phyloP scores from a whole-genome alignment of 2,888 invertebrate genomes.

The Amphipoea oculea region DNA sequence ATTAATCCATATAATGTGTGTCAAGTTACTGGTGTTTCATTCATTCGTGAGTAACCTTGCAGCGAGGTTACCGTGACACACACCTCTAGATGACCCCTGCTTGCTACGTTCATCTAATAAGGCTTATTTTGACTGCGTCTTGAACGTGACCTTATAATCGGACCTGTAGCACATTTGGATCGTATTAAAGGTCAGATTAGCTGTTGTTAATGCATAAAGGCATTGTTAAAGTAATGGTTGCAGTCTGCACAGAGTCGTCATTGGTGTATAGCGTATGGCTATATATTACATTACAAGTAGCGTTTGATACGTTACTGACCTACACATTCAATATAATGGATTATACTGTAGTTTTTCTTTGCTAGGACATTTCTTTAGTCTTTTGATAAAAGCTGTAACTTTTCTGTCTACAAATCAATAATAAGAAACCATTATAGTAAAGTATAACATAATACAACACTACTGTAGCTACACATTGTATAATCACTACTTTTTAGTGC shows the following conservation, averaged over 20 bases:
- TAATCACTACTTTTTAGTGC: neutral
- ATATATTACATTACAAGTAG: neutral
- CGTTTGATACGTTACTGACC: slow-evolving; percentile 20
- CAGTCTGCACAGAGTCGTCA: neutral
- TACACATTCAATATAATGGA: neutral
- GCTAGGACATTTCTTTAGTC: neutral
- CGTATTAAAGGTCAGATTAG: slow-evolving; percentile 18
- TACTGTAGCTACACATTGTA: neutral
- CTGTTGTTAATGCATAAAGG: neutral
- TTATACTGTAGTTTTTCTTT: neutral
- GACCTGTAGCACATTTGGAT: slow-evolving; percentile 13
- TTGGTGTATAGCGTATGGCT: neutral
- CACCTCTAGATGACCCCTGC: slow-evolving; percentile 65
- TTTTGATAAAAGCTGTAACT: neutral
- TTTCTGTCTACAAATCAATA: neutral
- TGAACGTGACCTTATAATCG: slow-evolving; percentile 58
- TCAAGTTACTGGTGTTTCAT: slow-evolving; percentile 41
- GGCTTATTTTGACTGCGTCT: slow-evolving; percentile 70
- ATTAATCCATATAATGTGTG: neutral
- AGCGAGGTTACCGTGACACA: slow-evolving; percentile 66
- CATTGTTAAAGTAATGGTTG: slow-evolving; percentile 35
- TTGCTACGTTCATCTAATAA: slow-evolving; percentile 52
- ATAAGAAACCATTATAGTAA: neutral
- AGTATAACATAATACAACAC: neutral
- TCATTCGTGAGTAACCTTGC: slow-evolving; percentile 56